These are phyloP conservation scores for Eulemur coronatus DNA, from an alignment of 2,797 vertebrate species.

Conservation along the genomic window DNA sequence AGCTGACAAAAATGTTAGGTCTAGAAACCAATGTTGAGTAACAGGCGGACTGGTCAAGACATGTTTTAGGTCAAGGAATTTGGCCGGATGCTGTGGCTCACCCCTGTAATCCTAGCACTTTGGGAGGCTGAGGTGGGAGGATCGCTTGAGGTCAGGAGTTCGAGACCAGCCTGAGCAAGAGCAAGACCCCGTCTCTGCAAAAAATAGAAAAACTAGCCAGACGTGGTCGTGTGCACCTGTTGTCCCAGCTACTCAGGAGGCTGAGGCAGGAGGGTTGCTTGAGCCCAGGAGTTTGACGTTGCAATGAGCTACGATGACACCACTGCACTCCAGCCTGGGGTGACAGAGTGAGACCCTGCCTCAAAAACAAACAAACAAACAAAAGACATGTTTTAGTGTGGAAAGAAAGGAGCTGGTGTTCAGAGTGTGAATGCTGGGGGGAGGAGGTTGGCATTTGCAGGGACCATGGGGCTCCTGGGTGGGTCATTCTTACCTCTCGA, in stretches of 20 bases:
- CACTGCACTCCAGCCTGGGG: not conserved
- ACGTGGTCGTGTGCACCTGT: too few species aligned
- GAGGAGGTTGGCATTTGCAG: not conserved
- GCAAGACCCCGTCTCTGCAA: too few species aligned
- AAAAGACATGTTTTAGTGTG: not conserved
- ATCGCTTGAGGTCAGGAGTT: not conserved
- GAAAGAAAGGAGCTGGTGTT: not conserved
- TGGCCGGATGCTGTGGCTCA: too few species aligned
- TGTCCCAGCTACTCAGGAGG: too few species aligned
- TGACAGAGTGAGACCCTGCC: not conserved
- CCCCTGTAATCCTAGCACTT: not conserved
- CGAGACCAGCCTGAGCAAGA: not conserved
- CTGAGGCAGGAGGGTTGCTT: not conserved
- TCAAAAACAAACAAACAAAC: not conserved
- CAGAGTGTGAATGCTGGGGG: accelerated
- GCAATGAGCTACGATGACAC: not conserved
- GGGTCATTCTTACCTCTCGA: accelerated
- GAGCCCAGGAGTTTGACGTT: not conserved
- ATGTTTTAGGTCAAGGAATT: too few species aligned
- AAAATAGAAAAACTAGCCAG: too few species aligned
- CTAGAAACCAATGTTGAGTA: not conserved
- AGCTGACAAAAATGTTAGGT: too few species aligned
- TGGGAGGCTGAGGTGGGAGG: not conserved
- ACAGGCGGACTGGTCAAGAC: not conserved
- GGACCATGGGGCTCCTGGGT: not conserved